Percentiles rank a stretch among this genome's conserved stretches.
These are phyloP conservation scores for Hydropotes inermis DNA, from an alignment of 2,113 vertebrate genomes.

Conservation along the genomic window DNA sequence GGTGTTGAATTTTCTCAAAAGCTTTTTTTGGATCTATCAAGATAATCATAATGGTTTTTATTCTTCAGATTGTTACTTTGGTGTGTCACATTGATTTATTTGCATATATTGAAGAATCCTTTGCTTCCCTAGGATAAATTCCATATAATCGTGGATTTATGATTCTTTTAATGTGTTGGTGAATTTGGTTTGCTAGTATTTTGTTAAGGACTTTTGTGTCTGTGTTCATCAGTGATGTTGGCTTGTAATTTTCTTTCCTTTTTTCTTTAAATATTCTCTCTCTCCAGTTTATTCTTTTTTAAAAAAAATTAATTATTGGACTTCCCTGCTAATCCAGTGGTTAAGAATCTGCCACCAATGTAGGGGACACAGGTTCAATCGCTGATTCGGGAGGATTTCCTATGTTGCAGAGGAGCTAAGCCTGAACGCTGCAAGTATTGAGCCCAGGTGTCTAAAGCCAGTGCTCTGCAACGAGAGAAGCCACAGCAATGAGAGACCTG, in stretches of 20 bases:
- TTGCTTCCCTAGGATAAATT: not conserved
- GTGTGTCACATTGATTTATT: not conserved
- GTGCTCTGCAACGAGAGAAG: not conserved
- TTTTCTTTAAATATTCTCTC: not conserved
- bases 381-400: not conserved
- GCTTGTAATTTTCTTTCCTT: not conserved
- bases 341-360: not conserved
- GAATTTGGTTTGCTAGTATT: not conserved
- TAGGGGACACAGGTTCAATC: not conserved
- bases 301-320: not conserved
- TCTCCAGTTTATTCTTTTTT: not conserved
- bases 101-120: not conserved
- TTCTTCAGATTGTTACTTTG: not conserved
- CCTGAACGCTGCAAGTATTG: fast-evolving
- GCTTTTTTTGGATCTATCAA: not conserved
- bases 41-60: not conserved
- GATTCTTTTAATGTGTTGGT: not conserved
- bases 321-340: not conserved
- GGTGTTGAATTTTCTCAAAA: not conserved
- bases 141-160: not conserved
- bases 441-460: not conserved
- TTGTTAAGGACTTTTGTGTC: not conserved
- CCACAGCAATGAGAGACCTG: not conserved
- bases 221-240: not conserved
- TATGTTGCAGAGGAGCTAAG: not conserved